Conservation (phyloP, 2,113 vertebrate genomes). For the Gasterosteus aculeatus region DNA sequence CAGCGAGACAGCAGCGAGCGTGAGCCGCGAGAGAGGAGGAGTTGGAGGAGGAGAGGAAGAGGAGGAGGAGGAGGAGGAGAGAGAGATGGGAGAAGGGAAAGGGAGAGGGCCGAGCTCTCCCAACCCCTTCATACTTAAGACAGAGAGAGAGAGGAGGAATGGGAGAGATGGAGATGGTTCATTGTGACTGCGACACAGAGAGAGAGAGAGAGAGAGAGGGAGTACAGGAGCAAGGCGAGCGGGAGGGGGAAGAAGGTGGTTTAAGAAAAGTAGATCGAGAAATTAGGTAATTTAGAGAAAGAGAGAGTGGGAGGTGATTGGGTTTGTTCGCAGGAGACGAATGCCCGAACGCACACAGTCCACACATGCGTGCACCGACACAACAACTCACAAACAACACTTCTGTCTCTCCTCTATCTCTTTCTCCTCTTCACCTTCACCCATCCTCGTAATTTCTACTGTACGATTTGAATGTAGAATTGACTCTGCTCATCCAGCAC, state of each 20-base stretch:
- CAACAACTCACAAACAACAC: conserved; percentile 22
- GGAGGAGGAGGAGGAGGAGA: conserved; percentile 72
- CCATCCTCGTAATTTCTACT: not conserved
- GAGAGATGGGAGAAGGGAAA: conserved; percentile 71
- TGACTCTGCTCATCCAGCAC: conserved; percentile 43
- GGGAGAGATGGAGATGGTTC: conserved; percentile 74
- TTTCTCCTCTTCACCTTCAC: conserved; percentile 14
- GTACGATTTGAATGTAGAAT: conserved; percentile 41
- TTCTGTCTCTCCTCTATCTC: not conserved
- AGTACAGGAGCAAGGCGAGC: conserved; percentile 65
- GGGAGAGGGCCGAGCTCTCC: conserved; percentile 81
- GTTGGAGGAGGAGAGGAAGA: conserved; percentile 64
- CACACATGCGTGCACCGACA: conserved; percentile 24
- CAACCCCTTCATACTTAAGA: conserved; percentile 87
- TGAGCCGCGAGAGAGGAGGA: conserved; percentile 77
- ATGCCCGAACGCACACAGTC: conserved; percentile 41
- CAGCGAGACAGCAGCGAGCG: conserved; percentile 79
- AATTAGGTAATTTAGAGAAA: conserved; percentile 68
- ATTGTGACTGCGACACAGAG: conserved; percentile 78
- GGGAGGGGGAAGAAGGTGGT: conserved; percentile 68
- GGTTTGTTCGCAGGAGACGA: conserved; percentile 57
- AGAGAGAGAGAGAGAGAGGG: conserved; percentile 49
- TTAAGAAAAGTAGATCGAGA: conserved; percentile 75
- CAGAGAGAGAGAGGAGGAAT: conserved; percentile 76
- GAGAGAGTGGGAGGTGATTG: conserved; percentile 50